Evolutionary conservation across 2,797 vertebrate genomes (phyloP).

Genomic region (Cryptoblepharus egeriae): DNA sequence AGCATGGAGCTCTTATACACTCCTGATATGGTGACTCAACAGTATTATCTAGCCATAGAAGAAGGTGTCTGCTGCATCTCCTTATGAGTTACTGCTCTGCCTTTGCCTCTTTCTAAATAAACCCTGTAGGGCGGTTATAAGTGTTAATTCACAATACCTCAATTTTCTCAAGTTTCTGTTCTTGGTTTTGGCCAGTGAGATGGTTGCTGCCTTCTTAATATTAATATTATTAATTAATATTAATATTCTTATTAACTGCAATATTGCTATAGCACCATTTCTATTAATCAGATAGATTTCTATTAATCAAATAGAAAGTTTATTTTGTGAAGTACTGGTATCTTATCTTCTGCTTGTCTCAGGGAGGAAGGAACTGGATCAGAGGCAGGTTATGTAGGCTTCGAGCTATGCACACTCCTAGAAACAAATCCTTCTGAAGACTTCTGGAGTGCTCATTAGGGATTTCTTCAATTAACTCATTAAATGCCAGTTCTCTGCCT

Average conservation of each 20-base stretch:
- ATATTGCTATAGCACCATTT: not conserved
- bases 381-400: no score
- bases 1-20: not conserved
- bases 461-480: not conserved
- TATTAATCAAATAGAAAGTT: not conserved
- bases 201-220: not conserved
- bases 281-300: not conserved
- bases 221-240: no score
- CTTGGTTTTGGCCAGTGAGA: not conserved
- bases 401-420: no score
- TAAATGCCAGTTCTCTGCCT: not conserved
- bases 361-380: not conserved
- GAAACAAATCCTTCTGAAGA: not conserved
- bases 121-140: not conserved
- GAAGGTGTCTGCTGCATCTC: not conserved
- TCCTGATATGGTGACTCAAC: not conserved
- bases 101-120: not conserved
- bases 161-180: not conserved
- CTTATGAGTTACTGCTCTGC: constrained; percentile 1
- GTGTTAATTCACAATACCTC: not conserved
- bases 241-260: no score
- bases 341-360: not conserved
- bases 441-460: not conserved
- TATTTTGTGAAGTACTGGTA: not conserved
- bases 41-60: not conserved